Evolutionary conservation across 23 tunicate genomes (phyloP).

Genomic region (Ascidia mentula): DNA sequence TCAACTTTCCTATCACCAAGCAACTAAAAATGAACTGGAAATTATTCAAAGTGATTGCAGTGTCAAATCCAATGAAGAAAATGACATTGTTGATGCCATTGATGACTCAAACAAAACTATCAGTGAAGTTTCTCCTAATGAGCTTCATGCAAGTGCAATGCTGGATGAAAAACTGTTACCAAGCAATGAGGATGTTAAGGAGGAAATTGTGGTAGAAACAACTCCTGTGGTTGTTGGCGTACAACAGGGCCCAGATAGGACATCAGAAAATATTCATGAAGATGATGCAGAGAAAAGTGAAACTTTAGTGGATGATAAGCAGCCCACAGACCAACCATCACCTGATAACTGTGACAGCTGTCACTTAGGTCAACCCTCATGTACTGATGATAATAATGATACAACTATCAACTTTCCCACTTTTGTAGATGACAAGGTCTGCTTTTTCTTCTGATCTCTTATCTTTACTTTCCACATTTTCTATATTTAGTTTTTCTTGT

Average conservation of each 20-base stretch:
- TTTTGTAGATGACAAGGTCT: not conserved
- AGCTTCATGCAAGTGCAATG: conserved; percentile 63
- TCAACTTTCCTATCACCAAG: not conserved
- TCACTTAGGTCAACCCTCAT: not conserved
- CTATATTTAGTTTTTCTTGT: not conserved
- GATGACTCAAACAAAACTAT: not conserved
- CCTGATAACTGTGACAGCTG: not conserved
- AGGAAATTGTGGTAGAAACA: not conserved
- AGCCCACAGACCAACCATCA: not conserved
- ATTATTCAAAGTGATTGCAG: not conserved
- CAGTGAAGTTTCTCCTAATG: conserved; percentile 47
- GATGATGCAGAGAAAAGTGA: not conserved
- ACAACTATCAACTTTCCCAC: not conserved
- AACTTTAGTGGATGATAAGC: not conserved
- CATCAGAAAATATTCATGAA: no score
- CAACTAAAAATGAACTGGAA: not conserved
- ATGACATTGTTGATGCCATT: not conserved
- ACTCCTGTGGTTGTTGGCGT: no score
- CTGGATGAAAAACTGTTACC: not conserved
- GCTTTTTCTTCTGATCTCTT: not conserved
- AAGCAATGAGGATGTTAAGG: not conserved
- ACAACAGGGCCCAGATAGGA: no score
- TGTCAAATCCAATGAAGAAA: not conserved
- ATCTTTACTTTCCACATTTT: not conserved
- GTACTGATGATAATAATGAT: not conserved